A percentile compares a stretch with the other conserved stretches of the same genome.
Evolutionary conservation across 2,888 invertebrate species (phyloP).

Genomic region (Cylloceria caligata): DNA sequence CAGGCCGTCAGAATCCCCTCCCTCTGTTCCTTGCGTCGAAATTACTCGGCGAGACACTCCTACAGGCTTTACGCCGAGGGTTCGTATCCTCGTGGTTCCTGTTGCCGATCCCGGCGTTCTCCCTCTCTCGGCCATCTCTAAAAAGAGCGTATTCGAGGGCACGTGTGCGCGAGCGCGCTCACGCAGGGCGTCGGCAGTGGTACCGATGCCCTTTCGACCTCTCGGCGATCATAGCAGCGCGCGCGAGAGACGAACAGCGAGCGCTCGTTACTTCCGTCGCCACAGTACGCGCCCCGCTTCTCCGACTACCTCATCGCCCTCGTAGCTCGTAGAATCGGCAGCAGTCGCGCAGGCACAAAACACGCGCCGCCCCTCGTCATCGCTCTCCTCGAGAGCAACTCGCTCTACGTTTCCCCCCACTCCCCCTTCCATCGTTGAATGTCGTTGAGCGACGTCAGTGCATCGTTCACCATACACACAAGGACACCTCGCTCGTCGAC

Average conservation of each 20-base stretch:
- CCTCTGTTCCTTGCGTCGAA: slow-evolving; percentile 48
- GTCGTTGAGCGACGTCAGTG: slow-evolving; percentile 66
- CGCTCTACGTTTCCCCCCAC: slow-evolving; percentile 32
- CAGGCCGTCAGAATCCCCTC: slow-evolving; percentile 52
- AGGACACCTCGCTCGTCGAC: slow-evolving; percentile 57
- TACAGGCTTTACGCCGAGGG: slow-evolving; percentile 54
- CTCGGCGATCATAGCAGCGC: slow-evolving; percentile 53
- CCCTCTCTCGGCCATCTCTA: slow-evolving; percentile 71
- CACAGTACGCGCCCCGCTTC: slow-evolving; percentile 52
- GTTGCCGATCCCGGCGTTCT: slow-evolving; percentile 53
- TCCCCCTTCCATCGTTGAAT: slow-evolving; percentile 16
- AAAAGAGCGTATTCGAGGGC: slow-evolving; percentile 4
- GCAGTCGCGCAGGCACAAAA: slow-evolving; percentile 49
- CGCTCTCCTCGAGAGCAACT: slow-evolving; percentile 56
- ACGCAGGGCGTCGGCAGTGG: slow-evolving; percentile 77
- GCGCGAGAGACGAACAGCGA: slow-evolving; percentile 3
- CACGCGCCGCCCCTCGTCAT: slow-evolving; percentile 64
- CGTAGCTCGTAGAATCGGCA: slow-evolving; percentile 11
- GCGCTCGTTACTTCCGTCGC: slow-evolving; percentile 57
- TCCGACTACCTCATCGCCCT: no score
- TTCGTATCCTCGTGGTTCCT: slow-evolving; percentile 67
- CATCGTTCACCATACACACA: slow-evolving; percentile 68
- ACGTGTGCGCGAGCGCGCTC: slow-evolving; percentile 69
- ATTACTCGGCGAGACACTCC: slow-evolving; percentile 55
- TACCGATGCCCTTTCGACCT: slow-evolving; percentile 80